Evolutionary conservation across 2,797 vertebrate species (phyloP).

Genomic region (Ispidina lecontei): DNA sequence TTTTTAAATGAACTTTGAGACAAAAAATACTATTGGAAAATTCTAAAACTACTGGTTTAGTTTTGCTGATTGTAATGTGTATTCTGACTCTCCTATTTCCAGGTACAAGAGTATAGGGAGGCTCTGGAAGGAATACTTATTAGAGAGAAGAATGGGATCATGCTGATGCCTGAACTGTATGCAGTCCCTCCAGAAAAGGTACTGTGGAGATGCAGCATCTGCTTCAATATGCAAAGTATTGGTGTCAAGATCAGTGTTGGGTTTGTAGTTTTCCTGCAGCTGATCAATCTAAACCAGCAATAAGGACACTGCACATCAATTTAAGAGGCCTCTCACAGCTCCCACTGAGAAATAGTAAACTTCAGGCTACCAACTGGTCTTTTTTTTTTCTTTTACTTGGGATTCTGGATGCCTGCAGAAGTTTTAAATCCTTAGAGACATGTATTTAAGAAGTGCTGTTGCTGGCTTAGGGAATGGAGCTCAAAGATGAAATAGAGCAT

Average conservation of each 20-base stretch:
- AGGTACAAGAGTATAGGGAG: conserved; percentile 96
- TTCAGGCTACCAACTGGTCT: neutral
- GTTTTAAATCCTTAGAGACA: neutral
- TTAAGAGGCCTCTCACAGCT: neutral
- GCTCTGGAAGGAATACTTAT: conserved; percentile 94
- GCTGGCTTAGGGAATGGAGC: neutral
- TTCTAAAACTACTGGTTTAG: neutral
- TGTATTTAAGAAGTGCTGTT: neutral
- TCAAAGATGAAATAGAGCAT: neutral
- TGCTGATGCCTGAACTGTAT: conserved; percentile 92
- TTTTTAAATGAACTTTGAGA: neutral
- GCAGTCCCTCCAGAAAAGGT: conserved; percentile 92
- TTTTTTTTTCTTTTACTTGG: neutral
- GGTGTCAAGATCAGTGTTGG: neutral
- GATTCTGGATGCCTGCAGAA: neutral
- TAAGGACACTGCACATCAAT: neutral
- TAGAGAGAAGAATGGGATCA: conserved; percentile 91
- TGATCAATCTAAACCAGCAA: neutral
- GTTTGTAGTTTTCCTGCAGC: neutral
- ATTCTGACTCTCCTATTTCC: neutral
- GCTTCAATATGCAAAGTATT: neutral
- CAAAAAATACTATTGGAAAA: neutral
- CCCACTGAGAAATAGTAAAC: neutral
- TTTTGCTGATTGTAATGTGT: neutral
- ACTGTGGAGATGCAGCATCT: neutral